Evolutionary conservation across 2,113 vertebrate genomes (phyloP), one percentile per base, ranked within the genome.

Genomic region (Pluvianellus socialis): DNA sequence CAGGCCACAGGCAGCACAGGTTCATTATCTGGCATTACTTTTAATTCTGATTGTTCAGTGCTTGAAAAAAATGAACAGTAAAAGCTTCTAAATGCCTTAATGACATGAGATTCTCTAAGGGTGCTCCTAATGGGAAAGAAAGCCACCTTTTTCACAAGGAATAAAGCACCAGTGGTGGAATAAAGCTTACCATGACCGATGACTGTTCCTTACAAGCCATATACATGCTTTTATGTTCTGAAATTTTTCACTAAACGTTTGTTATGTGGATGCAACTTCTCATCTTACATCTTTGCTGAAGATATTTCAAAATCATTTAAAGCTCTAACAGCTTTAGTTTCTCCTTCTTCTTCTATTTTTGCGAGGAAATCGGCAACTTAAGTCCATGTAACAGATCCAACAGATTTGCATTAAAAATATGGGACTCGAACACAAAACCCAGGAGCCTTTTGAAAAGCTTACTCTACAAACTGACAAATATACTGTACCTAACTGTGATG

Each of bases 351-450:
- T 81, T 58, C 66, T 85, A 68, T 81, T 91, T 94, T 74, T 94
- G 82, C 83, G 81, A 95, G 83, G n/a, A 88, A 92, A 88, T 62
- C 76, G 90, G 66, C 94, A 94, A 95, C 93, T 97, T 86, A 82
- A 94, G 84, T 90, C 77, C 71, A 80, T 12, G 52, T 59, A 96
- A 80, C 91, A 95, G 93, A 97, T 76, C 53, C 30, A 65, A 92
- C 35, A 94, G 93, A 82, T 90, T 93, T 91, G 59, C 90, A 95
- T 95, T 89, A 97, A 93, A 96, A 95, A 90, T 67, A 92, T 73
- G 79, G 49, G 44, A 75, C 72, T 96, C 72, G 68, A 94, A 86
- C 86, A 91, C 67, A 92, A 94, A 95, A 95, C 86, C 71, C 86
- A 89, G 50, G 76, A 96, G 84, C 6, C 53, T 73, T 92, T 61